Evolutionary conservation across 2,113 vertebrate genomes (phyloP).

Genomic region (Oncorhynchus tshawytscha): DNA sequence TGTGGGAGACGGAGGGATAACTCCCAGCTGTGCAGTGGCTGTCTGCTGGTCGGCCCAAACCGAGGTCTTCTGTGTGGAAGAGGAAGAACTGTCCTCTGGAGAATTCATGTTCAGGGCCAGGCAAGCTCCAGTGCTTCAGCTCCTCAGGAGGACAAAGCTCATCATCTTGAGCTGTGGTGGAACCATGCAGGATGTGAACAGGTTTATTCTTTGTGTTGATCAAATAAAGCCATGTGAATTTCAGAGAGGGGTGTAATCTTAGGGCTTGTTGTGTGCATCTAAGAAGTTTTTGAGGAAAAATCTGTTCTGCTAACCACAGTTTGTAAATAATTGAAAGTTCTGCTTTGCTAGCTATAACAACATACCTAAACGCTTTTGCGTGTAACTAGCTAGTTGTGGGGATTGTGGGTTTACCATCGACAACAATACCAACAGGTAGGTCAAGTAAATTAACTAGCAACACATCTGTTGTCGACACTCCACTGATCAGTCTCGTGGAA

Average conservation of each 20-base stretch:
- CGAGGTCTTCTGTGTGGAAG: background rate
- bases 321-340: no score
- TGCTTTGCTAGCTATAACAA: no score
- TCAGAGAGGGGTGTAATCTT: background rate
- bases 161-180: background rate
- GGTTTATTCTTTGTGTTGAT: background rate
- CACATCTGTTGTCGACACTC: no score
- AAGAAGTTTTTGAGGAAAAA: background rate
- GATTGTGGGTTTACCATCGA: no score
- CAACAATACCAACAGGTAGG: no score
- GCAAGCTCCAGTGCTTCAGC: background rate
- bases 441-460: no score
- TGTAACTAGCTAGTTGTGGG: no score
- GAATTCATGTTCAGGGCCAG: slow-evolving; percentile 24
- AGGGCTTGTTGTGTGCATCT: background rate
- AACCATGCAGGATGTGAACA: background rate
- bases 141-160: background rate
- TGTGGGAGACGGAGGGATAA: background rate
- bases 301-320: no score
- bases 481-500: no score
- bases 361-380: no score
- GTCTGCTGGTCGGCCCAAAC: background rate
- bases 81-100: background rate
- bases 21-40: background rate
- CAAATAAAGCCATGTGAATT: background rate